Evolutionary conservation across 2,113 vertebrate species (phyloP), one percentile per base, ranked within the genome.

Genomic region (Etia nguti): DNA sequence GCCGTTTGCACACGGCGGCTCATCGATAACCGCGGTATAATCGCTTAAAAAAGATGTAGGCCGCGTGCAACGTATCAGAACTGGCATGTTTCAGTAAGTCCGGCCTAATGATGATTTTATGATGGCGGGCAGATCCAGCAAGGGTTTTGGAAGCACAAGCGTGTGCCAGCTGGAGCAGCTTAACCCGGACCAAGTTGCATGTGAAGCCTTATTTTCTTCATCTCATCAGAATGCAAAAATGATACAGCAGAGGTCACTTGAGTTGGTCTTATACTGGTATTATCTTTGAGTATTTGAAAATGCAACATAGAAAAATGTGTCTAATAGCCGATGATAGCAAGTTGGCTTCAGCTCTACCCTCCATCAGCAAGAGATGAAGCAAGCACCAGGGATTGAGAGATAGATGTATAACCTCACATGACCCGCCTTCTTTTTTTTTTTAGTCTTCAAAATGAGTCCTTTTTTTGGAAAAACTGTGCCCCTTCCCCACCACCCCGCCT

Each of bases 101-200:
- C 52, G 73, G 73, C 24, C 46, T 77, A 77, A 77, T 75, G 24
- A 75, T 75, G 24, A 50, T 50, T 75, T 75, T 6, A 20, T 75
- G 43, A 75, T 75, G 43, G 70, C 2, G 29, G 10, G 26, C 18
- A 34, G 46, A 77, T 50, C 3, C 73, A 0, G 43, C 18, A 34
- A 77, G 26, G 29, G 46, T 52, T 77, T 77, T 52, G 26, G 29
- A 77, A 52, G 26, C 73, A 13, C 46, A 3, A 34, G 43, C 7
- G 1, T 77, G 46, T n/a, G 46, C 73, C 73, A 77, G 18, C 73
- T 31, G 46, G 16, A 52, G 73, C 6, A 52, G 73, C 16, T 34
- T 50, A 77, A 52, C 46, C 26, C 10, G 2, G 43, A 50, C 46
- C 26, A 20, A 77, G 43, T 46, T 34, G 46, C 46, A 52, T 52